Evolutionary conservation across 2,888 invertebrate species (phyloP).

Genomic region (Chrysolina americana): DNA sequence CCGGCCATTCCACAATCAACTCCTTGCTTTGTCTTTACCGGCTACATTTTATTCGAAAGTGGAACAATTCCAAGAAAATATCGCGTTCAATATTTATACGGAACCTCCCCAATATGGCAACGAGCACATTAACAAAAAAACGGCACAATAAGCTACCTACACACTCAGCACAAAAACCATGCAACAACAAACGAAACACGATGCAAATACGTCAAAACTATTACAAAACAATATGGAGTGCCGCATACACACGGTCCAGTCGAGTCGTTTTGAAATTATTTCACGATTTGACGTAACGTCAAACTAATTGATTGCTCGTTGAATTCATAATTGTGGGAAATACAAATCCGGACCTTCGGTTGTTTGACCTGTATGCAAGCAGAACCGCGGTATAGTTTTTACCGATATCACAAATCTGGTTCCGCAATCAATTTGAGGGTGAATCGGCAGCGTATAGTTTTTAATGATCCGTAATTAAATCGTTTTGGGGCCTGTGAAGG

Average conservation of each 20-base stretch:
- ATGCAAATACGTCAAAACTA: conserved; percentile 16
- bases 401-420: not conserved
- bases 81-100: not conserved
- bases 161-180: conserved; percentile 21
- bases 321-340: conserved; percentile 34
- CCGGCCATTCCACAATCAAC: no score
- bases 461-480: no score
- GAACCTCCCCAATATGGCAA: conserved; percentile 27
- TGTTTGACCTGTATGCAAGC: conserved; percentile 15
- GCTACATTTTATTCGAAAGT: conserved; percentile 4
- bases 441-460: not conserved
- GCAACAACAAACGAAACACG: conserved; percentile 21
- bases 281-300: conserved; percentile 30
- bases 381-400: not conserved
- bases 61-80: not conserved
- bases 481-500: no score
- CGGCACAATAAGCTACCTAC: conserved; percentile 27
- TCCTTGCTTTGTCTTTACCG: not conserved
- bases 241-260: conserved; percentile 23
- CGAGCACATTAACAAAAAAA: conserved; percentile 11
- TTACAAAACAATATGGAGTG: conserved; percentile 10
- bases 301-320: conserved; percentile 29
- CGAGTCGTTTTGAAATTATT: conserved; percentile 8
- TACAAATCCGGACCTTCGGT: conserved; percentile 5
- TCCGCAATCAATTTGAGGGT: not conserved